Conservation (phyloP, 1,140 invertebrate genomes). For the Apis florea region DNA sequence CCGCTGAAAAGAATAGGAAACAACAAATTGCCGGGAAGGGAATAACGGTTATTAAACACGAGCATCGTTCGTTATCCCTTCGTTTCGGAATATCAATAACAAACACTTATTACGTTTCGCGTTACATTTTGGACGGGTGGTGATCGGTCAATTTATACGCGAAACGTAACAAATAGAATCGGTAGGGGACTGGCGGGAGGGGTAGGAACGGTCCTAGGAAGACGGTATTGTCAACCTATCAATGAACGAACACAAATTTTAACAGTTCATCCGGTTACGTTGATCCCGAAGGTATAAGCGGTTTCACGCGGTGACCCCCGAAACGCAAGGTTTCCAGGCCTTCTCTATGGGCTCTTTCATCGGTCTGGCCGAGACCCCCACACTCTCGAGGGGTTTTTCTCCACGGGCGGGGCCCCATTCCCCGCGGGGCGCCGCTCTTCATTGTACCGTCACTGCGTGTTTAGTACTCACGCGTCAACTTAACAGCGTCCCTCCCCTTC, state of each 20-base stretch:
- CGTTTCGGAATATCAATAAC: conserved; percentile 31
- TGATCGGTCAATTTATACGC: conserved; percentile 43
- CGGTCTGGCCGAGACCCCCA: conserved; percentile 38
- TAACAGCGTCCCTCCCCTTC: conserved; percentile 64
- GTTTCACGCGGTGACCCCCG: conserved; percentile 44
- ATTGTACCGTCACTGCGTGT: conserved; percentile 68
- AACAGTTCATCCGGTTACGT: conserved; percentile 53
- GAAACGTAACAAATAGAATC: conserved; percentile 35
- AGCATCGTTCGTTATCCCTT: too few species aligned
- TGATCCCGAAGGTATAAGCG: conserved; percentile 50
- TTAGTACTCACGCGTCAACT: conserved; percentile 69
- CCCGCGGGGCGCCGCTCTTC: conserved; percentile 60
- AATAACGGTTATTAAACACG: too few species aligned
- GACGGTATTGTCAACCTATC: conserved; percentile 36
- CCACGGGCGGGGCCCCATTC: conserved; percentile 63
- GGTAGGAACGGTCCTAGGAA: background rate
- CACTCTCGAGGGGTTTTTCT: conserved; percentile 65
- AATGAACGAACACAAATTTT: conserved; percentile 51
- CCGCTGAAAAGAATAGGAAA: too few species aligned
- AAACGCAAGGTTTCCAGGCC: conserved; percentile 36
- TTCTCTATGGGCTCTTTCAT: conserved; percentile 34
- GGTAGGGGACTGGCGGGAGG: conserved; percentile 2
- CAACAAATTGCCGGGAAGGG: too few species aligned
- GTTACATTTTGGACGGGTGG: too few species aligned
- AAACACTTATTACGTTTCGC: background rate